phyloP scores from a whole-genome alignment of 2,113 vertebrate genomes.

The Sorex araneus region DNA sequence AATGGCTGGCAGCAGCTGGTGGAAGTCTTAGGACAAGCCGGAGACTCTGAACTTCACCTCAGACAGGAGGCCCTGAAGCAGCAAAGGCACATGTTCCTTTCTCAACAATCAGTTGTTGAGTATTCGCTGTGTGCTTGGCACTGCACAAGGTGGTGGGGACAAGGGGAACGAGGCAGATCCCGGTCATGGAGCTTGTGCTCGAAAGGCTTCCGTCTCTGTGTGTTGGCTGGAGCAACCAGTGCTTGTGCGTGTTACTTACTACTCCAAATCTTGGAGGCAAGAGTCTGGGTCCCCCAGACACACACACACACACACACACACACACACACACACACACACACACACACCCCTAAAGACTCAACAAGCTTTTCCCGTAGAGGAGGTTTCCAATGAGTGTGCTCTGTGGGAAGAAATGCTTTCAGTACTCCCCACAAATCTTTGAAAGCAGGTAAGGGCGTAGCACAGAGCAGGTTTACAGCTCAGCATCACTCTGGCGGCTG shows the following conservation, averaged over 20 bases:
- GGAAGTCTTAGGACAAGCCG: background rate
- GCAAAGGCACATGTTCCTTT: background rate
- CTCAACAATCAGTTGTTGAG: background rate
- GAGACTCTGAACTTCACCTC: slow-evolving; percentile 4
- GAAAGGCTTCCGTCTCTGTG: background rate
- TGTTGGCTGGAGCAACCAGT: background rate
- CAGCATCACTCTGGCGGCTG: slow-evolving; percentile 2
- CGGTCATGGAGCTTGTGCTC: background rate
- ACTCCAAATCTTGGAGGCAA: background rate
- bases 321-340: no score
- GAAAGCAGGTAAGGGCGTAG: background rate
- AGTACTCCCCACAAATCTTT: no score
- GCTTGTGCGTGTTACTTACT: background rate
- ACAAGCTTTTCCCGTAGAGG: slow-evolving; percentile 4
- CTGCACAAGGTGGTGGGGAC: background rate
- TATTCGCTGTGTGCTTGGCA: background rate
- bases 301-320: no score
- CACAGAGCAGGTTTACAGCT: slow-evolving; percentile 18
- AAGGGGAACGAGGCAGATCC: background rate
- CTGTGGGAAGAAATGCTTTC: slow-evolving; percentile 11
- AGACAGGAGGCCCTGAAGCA: slow-evolving; percentile 24
- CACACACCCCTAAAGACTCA: background rate
- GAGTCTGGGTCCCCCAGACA: no score
- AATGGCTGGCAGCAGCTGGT: background rate
- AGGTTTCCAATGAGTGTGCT: background rate